Conservation (phyloP, 2,888 invertebrate genomes). For the Sialis fuliginosa region DNA sequence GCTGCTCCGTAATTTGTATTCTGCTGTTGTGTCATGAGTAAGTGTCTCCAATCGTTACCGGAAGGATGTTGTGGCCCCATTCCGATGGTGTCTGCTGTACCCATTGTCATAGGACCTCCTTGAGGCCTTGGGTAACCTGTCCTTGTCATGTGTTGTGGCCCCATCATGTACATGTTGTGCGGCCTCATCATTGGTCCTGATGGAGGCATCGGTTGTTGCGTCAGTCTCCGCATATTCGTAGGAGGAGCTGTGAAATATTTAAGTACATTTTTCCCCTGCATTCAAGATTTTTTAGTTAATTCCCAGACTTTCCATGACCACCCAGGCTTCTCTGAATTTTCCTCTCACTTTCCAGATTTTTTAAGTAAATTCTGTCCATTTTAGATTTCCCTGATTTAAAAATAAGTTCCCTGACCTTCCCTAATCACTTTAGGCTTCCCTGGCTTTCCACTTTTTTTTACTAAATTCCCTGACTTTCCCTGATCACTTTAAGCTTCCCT, state of each 20-base stretch:
- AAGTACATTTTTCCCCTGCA: neutral
- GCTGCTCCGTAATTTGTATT: conserved; percentile 18
- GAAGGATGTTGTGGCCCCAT: conserved; percentile 26
- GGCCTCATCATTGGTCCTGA: conserved; percentile 55
- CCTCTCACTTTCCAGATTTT: too few relatives aligned
- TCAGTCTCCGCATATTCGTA: conserved; percentile 37
- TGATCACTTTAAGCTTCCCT: too few relatives aligned
- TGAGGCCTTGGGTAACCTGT: conserved; percentile 28
- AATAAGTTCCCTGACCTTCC: too few relatives aligned
- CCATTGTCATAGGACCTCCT: conserved; percentile 36
- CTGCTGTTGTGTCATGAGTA: conserved; percentile 40
- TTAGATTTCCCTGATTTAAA: too few relatives aligned
- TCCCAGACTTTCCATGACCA: too few relatives aligned
- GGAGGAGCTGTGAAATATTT: conserved; percentile 24
- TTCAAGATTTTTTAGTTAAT: neutral
- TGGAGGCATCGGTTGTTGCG: conserved; percentile 55
- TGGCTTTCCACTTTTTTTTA: too few relatives aligned
- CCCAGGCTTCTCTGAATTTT: too few relatives aligned
- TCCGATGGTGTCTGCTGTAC: conserved; percentile 33
- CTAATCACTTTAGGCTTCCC: too few relatives aligned
- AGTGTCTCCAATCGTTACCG: conserved; percentile 40
- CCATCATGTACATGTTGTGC: conserved; percentile 34
- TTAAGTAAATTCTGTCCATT: too few relatives aligned
- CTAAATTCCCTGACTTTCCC: too few relatives aligned
- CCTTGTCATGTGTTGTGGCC: conserved; percentile 25